Conservation (phyloP, 1,140 invertebrate genomes). For the Orchesella cincta region DNA sequence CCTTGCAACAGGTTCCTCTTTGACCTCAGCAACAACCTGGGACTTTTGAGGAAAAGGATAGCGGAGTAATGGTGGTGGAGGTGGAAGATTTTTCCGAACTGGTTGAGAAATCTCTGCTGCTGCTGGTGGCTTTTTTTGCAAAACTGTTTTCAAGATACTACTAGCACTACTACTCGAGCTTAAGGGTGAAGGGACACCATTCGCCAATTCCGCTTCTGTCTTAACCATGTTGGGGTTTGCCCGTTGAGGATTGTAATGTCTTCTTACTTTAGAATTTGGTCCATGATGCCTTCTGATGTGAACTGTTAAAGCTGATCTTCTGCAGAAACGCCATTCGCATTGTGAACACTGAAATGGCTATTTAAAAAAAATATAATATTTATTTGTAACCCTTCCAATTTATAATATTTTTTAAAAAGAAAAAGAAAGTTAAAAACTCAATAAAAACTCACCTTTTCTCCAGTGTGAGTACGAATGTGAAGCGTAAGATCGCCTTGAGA, state of each 20-base stretch:
- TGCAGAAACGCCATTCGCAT: not conserved
- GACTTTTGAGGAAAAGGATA: not conserved
- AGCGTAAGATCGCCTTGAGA: constrained; percentile 9
- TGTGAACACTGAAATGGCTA: constrained; percentile 1
- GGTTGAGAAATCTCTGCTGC: not conserved
- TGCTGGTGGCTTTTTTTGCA: not conserved
- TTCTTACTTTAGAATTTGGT: not conserved
- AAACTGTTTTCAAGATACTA: constrained; percentile 1
- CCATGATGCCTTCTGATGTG: constrained; percentile 14
- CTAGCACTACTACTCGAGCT: too few species aligned
- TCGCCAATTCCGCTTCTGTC: too few species aligned
- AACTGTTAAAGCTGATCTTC: not conserved
- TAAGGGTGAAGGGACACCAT: too few species aligned
- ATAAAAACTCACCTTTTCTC: too few species aligned
- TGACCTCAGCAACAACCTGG: too few species aligned
- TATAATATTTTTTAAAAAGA: too few species aligned
- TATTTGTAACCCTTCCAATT: too few species aligned
- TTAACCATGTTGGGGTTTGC: constrained; percentile 8
- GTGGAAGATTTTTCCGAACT: constrained; percentile 7
- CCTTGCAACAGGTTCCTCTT: too few species aligned
- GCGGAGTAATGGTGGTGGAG: not conserved
- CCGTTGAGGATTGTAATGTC: constrained; percentile 9
- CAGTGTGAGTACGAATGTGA: constrained; percentile 10
- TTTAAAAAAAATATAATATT: too few species aligned
- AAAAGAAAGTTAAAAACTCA: too few species aligned